Percentiles rank a stretch among this genome's conserved stretches.
Evolutionary conservation across 2,113 vertebrate species (phyloP).

Genomic region (Triplophysa siluroides): DNA sequence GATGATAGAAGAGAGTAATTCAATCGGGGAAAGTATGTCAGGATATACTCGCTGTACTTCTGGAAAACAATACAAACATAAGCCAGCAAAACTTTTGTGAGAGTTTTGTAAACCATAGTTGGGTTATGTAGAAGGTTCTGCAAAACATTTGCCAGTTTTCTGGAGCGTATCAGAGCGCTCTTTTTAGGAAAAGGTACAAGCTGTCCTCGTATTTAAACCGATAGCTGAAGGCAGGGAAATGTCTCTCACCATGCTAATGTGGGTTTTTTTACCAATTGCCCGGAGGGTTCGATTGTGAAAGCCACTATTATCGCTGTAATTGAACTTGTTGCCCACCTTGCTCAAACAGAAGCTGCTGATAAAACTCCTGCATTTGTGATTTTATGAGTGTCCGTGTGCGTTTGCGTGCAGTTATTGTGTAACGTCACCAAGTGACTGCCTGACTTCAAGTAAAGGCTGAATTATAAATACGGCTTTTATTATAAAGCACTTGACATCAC

Average conservation of each 20-base stretch:
- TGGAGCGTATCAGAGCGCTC: background rate
- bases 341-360: constrained; percentile 65
- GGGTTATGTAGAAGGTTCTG: background rate
- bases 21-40: background rate
- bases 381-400: constrained; percentile 34
- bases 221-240: background rate
- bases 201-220: background rate
- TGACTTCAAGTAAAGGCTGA: constrained; percentile 2
- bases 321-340: constrained; percentile 65
- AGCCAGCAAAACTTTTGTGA: too few relatives aligned
- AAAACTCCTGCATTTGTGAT: constrained; percentile 39
- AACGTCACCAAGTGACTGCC: background rate
- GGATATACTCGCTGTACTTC: background rate
- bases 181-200: background rate
- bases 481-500: background rate
- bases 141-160: background rate
- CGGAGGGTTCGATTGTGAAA: constrained; percentile 17
- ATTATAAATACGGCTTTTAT: background rate
- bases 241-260: background rate
- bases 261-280: background rate
- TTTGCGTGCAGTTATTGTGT: constrained; percentile 38
- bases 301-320: constrained; percentile 26
- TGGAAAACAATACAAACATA: background rate
- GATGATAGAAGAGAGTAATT: background rate
- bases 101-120: too few relatives aligned